Base-by-base conservation (phyloP, 2,888 invertebrate genomes). In the Mactromeris polynyma region DNA sequence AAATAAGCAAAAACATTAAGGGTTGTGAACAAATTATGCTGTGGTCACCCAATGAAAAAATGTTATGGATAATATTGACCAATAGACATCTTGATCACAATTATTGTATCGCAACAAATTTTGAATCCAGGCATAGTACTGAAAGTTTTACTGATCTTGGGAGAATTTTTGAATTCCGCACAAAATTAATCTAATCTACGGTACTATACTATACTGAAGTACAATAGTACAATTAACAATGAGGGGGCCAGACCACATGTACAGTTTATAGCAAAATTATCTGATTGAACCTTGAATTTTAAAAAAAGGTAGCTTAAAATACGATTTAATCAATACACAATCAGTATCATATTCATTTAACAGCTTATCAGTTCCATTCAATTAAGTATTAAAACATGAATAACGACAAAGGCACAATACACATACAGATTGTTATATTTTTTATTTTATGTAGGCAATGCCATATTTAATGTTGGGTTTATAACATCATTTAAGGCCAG, bases 361-460 rank as follows among this genome's bases (percentile, higher is more conserved):
- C 82, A 82, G 40, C 36, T 42, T 69, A 82, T 69, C 69, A 54
- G 82, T 64, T 69, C 82, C 31, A 82, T 58, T 82, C 42, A 64
- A 33, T 26, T 14, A 36, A 81, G 7, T 36, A 58, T 31, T 54
- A 38, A 82, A n/a, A 26, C 69, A 82, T 82, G 69, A 82, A 64
- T 64, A 82, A 38, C 36, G 9, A 19, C 21, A 31, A n/a, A 58
- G 21, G 2, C 31, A 51, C 31, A 58, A 58, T 7, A 58, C 19
- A 58, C 21, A 51, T n/a, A 58, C 14, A 81, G 36, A 54, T 31
- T 46, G 14, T 46, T 14, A 46, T 46, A 46, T 4, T 46, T 46
- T 46, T 46, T 17, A 46, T 46, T n/a, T n/a, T n/a, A n/a, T n/a
- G n/a, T 46, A 46, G 46, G 17, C 46, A 46, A 46, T 9, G 46